phyloP scores from a whole-genome alignment of 2,888 invertebrate species.

The Magallana nippona region DNA sequence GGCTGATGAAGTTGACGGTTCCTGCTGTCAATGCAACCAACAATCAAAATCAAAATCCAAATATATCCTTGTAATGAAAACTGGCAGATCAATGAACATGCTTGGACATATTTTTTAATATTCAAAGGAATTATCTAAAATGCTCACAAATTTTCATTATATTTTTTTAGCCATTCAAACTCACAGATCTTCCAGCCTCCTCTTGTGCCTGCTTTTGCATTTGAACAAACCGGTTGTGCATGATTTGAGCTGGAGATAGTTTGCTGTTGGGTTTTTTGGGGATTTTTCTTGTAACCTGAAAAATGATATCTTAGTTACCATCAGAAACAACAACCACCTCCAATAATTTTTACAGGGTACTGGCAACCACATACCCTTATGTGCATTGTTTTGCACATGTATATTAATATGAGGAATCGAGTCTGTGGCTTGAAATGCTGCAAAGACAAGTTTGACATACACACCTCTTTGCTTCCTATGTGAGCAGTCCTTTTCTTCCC shows the following conservation, averaged over 20 bases:
- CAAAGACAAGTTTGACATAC: not conserved
- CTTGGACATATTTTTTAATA: not conserved
- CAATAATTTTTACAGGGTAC: no score
- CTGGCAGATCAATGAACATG: not conserved
- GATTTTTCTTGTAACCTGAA: conserved; percentile 52
- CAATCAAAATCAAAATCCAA: not conserved
- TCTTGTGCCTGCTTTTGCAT: conserved; percentile 72
- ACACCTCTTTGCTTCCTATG: conserved; percentile 78
- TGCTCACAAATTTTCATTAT: not conserved
- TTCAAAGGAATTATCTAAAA: no score
- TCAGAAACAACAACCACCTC: not conserved
- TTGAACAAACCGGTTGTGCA: conserved; percentile 76
- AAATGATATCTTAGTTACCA: not conserved
- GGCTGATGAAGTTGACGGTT: conserved; percentile 28
- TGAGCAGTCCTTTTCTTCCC: conserved; percentile 85
- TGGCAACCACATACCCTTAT: no score
- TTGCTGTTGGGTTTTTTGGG: conserved; percentile 60
- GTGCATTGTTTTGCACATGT: no score
- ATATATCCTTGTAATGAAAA: no score
- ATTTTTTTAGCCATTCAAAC: no score
- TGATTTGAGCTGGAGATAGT: conserved; percentile 76
- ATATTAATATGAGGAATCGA: no score
- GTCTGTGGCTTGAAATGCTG: no score
- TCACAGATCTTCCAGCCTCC: conserved; percentile 52
- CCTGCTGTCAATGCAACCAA: conserved; percentile 4